These are phyloP conservation scores for Alcis repandata DNA, from an alignment of 2,888 invertebrate genomes.

Conservation along the genomic window DNA sequence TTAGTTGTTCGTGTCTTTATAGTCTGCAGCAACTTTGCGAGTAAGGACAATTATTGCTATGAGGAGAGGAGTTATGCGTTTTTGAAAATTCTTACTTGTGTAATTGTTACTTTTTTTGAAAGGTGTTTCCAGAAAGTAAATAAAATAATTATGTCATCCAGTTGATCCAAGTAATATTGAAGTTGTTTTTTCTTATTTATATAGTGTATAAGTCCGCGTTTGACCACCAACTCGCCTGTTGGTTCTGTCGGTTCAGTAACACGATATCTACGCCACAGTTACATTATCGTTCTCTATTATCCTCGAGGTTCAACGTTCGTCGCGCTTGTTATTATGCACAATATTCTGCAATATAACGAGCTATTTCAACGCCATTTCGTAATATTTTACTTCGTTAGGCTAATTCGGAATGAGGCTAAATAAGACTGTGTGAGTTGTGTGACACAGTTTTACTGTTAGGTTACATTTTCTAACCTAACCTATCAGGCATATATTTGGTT, in stretches of 20 bases:
- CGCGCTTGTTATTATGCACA: constrained; percentile 22
- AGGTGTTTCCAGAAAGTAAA: too few species aligned
- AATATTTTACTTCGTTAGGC: constrained; percentile 26
- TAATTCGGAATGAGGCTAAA: constrained; percentile 29
- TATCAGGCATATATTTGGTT: not conserved
- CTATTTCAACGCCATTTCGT: constrained; percentile 20
- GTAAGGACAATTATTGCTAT: too few species aligned
- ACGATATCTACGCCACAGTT: not conserved
- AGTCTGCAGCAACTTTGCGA: too few species aligned
- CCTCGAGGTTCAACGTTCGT: constrained; percentile 15
- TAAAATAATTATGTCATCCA: too few species aligned
- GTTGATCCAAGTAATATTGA: too few species aligned
- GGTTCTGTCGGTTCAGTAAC: constrained; percentile 5
- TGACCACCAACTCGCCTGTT: too few species aligned
- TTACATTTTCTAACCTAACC: not conserved
- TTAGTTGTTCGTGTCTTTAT: too few species aligned
- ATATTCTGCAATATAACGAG: constrained; percentile 27
- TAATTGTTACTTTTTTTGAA: too few species aligned
- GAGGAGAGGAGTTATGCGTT: too few species aligned
- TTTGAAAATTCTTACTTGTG: too few species aligned
- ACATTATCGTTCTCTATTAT: not conserved
- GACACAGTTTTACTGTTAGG: constrained; percentile 7
- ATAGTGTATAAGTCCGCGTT: too few species aligned
- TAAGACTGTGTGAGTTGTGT: constrained; percentile 10
- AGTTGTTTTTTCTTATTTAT: too few species aligned